Conservation (phyloP, 2,888 invertebrate genomes). For the Pocota personata region DNA sequence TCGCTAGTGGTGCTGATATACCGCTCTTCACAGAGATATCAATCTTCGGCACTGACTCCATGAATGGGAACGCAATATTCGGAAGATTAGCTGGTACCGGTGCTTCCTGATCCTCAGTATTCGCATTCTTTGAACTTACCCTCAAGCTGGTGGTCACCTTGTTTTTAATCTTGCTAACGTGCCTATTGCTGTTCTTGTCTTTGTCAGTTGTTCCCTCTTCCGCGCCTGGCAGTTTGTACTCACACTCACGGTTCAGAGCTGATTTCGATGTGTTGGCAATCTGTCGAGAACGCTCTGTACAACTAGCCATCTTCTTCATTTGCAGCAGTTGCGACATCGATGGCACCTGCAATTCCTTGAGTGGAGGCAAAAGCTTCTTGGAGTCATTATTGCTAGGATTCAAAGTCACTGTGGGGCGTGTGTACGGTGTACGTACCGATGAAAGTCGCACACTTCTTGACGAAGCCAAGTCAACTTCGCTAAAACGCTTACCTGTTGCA, state of each 20-base stretch:
- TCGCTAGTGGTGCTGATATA: slow-evolving; percentile 76
- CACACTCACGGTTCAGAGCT: slow-evolving; percentile 55
- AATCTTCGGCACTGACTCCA: slow-evolving; percentile 81
- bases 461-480: slow-evolving; percentile 76
- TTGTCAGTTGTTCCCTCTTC: neutral
- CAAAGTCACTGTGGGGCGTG: slow-evolving; percentile 76
- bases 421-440: slow-evolving; percentile 78
- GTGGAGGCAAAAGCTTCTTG: slow-evolving; percentile 72
- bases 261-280: slow-evolving; percentile 82
- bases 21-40: slow-evolving; percentile 79
- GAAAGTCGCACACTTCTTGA: slow-evolving; percentile 76
- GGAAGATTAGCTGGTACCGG: slow-evolving; percentile 84
- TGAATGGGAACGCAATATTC: slow-evolving; percentile 81
- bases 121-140: slow-evolving; percentile 54
- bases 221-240: slow-evolving; percentile 75
- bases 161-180: slow-evolving; percentile 75
- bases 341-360: slow-evolving; percentile 85
- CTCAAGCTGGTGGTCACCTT: slow-evolving; percentile 71
- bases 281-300: slow-evolving; percentile 84
- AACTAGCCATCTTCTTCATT: slow-evolving; percentile 85
- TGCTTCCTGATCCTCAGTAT: slow-evolving; percentile 80
- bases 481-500: slow-evolving; percentile 75
- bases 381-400: slow-evolving; percentile 62
- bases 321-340: slow-evolving; percentile 86
- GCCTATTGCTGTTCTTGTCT: slow-evolving; percentile 60